Evolutionary conservation across 2,797 vertebrate genomes (phyloP).

Genomic region (Thalassophryne amazonica): DNA sequence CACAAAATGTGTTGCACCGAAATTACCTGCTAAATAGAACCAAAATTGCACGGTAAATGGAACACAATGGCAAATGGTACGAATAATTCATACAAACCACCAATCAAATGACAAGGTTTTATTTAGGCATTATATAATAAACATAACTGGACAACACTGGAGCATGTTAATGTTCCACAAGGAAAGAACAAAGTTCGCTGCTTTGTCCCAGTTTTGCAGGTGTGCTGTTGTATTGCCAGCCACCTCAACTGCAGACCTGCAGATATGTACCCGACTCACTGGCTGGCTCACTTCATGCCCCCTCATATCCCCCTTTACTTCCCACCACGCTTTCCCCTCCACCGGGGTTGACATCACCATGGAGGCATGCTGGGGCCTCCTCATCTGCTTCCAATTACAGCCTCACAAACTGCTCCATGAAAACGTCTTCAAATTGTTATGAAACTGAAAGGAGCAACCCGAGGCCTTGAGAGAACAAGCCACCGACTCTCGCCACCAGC

Average conservation of each 20-base stretch:
- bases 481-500: constrained; percentile 13
- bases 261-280: constrained; percentile 30
- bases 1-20: too few relatives aligned
- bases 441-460: constrained; percentile 63
- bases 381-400: constrained; percentile 80
- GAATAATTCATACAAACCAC: too few relatives aligned
- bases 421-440: constrained; percentile 60
- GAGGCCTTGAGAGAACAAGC: constrained; percentile 61
- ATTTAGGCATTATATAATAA: too few relatives aligned
- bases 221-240: constrained; percentile 6
- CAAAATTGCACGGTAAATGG: too few relatives aligned
- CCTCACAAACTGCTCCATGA: constrained; percentile 43
- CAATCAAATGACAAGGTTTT: too few relatives aligned
- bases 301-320: constrained; percentile 1
- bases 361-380: constrained; percentile 74
- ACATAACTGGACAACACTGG: too few relatives aligned
- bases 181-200: too few relatives aligned
- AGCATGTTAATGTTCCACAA: too few relatives aligned
- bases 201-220: background rate
- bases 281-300: constrained; percentile 37
- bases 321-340: constrained; percentile 48
- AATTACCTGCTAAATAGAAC: too few relatives aligned
- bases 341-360: constrained; percentile 75
- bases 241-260: constrained; percentile 52
- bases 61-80: too few relatives aligned